Evolutionary conservation across 2,888 invertebrate genomes (phyloP).

Genomic region (Drosophila kuntzei): DNA sequence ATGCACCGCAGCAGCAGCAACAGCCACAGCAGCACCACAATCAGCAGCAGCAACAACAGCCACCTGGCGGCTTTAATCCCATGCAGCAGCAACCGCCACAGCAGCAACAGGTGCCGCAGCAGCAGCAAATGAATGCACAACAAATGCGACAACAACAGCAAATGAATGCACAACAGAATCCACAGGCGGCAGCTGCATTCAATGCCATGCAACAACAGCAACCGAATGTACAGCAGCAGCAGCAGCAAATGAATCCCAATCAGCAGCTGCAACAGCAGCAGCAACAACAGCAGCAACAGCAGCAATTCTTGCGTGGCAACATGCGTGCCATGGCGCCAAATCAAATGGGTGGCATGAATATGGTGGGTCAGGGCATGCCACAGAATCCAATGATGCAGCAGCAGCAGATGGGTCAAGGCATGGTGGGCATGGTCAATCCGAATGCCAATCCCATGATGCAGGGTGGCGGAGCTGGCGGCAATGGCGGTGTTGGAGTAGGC

Average conservation of each 20-base stretch:
- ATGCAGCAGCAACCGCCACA: constrained; percentile 83
- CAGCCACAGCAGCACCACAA: constrained; percentile 79
- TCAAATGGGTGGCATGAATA: constrained; percentile 86
- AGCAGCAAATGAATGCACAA: constrained; percentile 79
- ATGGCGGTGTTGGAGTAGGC: constrained; percentile 63
- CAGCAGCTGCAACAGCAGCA: constrained; percentile 77
- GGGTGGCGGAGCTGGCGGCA: constrained; percentile 69
- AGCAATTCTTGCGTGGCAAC: constrained; percentile 83
- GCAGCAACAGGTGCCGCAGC: constrained; percentile 78
- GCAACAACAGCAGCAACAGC: constrained; percentile 77
- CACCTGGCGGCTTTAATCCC: constrained; percentile 75
- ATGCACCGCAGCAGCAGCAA: constrained; percentile 71
- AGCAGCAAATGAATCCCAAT: constrained; percentile 72
- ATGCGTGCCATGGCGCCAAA: constrained; percentile 85
- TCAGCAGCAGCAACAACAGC: constrained; percentile 62
- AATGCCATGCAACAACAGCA: constrained; percentile 82
- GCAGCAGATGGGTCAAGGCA: constrained; percentile 80
- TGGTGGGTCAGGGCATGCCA: constrained; percentile 84
- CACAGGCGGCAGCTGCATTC: constrained; percentile 77
- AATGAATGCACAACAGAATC: constrained; percentile 70
- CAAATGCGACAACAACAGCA: constrained; percentile 80
- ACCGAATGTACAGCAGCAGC: constrained; percentile 75
- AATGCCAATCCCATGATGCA: constrained; percentile 83
- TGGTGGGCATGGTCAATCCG: constrained; percentile 79
- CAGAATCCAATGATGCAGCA: constrained; percentile 83